Base-by-base conservation (phyloP, 2,113 vertebrate genomes). In the Ceratotherium simum region DNA sequence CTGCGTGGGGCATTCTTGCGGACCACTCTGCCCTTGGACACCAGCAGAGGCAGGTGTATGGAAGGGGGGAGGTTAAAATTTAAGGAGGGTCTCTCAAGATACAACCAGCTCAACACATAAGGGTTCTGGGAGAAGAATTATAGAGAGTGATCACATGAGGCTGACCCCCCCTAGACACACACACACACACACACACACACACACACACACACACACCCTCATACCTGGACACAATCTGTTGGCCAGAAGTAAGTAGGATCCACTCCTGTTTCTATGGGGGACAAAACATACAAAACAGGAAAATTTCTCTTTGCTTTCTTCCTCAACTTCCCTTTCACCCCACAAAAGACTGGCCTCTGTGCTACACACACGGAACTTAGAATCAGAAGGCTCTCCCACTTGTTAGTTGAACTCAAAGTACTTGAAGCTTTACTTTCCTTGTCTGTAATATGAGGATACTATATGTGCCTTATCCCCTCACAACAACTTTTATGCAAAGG, bases 11-110 rank as follows among this genome's bases (percentile, higher is more conserved):
- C 33, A 36, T 36, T n/a, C 31, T 56, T 20, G n/a, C 27, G 18
- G n/a, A 54, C 27, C 36, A 31, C 42, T 72, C 21, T 78, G 11
- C 29, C n/a, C 31, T 84, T 33, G 48, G 64, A 76, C 87, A 23
- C 39, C 39, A 82, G 92, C 31, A 27, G 51, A 96, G 46, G 23
- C 39, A 84, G 56, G 36, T 36, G 7, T 93, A 23, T 39, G 23
- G 51, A 70, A 70, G 36, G 42, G 31, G 25, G 29, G 18, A 29
- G 16, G 8, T 73, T 79, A 91, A 93, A 89, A 42, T 85, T 80
- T 56, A 85, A 94, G n/a, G 29, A 85, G 39, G 23, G 7, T 75
- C 62, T 97, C 69, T 93, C 21, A 88, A 93, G 65, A n/a, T 62
- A 27, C 2, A 82, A 46, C 18, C 69, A 76, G 42, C 39, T 92